Conservation (phyloP, 2,797 vertebrate species). For the Buphagus erythrorhynchus region DNA sequence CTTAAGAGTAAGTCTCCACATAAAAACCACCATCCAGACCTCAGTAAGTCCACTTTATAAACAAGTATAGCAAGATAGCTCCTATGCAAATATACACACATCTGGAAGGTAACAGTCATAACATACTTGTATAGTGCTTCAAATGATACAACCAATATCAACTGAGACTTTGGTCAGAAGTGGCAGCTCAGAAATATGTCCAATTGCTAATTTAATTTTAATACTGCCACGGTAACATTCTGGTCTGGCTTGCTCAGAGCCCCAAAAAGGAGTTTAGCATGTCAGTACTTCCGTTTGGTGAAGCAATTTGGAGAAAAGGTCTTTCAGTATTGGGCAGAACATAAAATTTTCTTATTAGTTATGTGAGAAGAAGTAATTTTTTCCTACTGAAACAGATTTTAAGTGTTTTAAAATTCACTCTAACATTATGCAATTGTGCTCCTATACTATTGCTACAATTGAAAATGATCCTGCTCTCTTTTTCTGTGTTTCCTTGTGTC, state of each 20-base stretch:
- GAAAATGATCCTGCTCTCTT: background rate
- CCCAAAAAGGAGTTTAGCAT: background rate
- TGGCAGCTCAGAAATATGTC: background rate
- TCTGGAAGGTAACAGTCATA: background rate
- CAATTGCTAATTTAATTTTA: background rate
- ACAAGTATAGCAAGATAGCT: background rate
- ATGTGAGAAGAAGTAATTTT: background rate
- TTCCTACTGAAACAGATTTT: background rate
- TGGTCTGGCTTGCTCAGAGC: background rate
- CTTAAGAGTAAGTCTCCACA: background rate
- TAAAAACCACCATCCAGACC: background rate
- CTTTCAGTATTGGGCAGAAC: background rate
- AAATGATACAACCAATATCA: background rate
- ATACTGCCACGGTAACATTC: background rate
- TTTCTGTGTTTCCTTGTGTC: background rate
- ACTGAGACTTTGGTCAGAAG: background rate
- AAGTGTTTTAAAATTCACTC: background rate
- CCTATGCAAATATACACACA: background rate
- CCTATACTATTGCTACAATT: background rate
- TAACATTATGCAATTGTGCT: background rate
- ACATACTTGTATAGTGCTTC: background rate
- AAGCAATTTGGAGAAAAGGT: background rate
- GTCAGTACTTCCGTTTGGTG: rapidly evolving
- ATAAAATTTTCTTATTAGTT: background rate
- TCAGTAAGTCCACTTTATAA: background rate